Conservation (phyloP, 2,888 invertebrate species). For the Meiosimyza platycephala region DNA sequence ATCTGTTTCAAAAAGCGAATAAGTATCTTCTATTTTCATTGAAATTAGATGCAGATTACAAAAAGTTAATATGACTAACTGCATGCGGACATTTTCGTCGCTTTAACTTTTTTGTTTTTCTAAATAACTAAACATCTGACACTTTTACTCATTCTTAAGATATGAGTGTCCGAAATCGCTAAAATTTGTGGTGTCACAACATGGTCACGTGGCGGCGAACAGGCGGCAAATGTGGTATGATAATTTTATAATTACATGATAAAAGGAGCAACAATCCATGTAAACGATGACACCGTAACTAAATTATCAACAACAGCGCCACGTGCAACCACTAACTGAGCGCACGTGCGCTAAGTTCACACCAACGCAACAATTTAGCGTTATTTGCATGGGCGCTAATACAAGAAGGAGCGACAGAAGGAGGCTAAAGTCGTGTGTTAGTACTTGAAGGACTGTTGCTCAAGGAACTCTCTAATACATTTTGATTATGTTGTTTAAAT, state of each 20-base stretch:
- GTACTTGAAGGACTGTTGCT: conserved; percentile 33
- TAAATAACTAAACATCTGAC: neutral
- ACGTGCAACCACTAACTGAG: conserved; percentile 39
- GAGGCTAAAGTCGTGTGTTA: conserved; percentile 32
- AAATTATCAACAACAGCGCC: conserved; percentile 27
- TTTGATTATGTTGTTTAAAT: conserved; percentile 22
- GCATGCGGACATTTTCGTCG: too few species aligned
- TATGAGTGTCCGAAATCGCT: conserved; percentile 30
- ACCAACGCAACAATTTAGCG: conserved; percentile 9
- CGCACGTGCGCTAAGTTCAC: conserved; percentile 34
- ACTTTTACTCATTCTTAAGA: conserved; percentile 27
- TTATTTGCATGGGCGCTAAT: neutral
- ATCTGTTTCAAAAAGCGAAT: too few species aligned
- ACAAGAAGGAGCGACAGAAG: conserved; percentile 22
- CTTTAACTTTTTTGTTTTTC: too few species aligned
- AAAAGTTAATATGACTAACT: neutral
- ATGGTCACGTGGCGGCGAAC: conserved; percentile 40
- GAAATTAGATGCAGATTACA: conserved; percentile 21
- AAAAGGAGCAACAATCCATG: conserved; percentile 44
- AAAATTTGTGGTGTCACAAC: conserved; percentile 43
- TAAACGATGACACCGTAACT: conserved; percentile 36
- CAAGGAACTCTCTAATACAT: conserved; percentile 5
- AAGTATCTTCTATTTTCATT: neutral
- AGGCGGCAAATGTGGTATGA: conserved; percentile 38
- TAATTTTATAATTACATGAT: conserved; percentile 51